phyloP scores from a whole-genome alignment of 2,113 vertebrate genomes.

The Macheiramphus alcinus region DNA sequence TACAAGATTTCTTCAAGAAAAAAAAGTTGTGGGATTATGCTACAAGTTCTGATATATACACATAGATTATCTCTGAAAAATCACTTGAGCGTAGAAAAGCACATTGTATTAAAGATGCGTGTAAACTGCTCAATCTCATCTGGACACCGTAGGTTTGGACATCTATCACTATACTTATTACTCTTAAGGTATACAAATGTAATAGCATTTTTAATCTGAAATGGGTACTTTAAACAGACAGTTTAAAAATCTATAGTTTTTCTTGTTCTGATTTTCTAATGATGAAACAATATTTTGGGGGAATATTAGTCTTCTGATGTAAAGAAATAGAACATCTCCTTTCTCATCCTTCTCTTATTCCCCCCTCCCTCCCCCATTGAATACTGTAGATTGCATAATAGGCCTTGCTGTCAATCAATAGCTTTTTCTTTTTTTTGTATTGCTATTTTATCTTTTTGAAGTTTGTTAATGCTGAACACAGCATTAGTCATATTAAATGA shows the following conservation, averaged over 20 bases:
- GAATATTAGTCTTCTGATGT: neutral
- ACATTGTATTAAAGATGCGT: neutral
- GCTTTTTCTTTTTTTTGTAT: too few species aligned
- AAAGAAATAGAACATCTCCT: neutral
- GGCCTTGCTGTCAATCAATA: neutral
- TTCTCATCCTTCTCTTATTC: neutral
- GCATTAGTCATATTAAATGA: neutral
- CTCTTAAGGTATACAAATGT: neutral
- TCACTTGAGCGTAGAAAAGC: neutral
- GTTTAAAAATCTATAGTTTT: neutral
- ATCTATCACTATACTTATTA: rapidly evolving
- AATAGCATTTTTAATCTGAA: neutral
- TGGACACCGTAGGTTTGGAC: neutral
- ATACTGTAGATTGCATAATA: too few species aligned
- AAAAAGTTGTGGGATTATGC: neutral
- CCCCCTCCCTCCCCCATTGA: rapidly evolving
- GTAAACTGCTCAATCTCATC: neutral
- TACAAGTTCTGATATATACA: neutral
- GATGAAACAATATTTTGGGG: neutral
- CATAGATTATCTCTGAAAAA: neutral
- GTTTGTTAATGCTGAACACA: neutral
- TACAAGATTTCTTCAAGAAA: neutral
- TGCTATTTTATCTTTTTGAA: neutral
- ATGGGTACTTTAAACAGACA: neutral
- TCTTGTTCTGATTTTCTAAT: neutral